Base-by-base conservation (phyloP, 2,888 invertebrate genomes). In the Caenorhabditis virilis region DNA sequence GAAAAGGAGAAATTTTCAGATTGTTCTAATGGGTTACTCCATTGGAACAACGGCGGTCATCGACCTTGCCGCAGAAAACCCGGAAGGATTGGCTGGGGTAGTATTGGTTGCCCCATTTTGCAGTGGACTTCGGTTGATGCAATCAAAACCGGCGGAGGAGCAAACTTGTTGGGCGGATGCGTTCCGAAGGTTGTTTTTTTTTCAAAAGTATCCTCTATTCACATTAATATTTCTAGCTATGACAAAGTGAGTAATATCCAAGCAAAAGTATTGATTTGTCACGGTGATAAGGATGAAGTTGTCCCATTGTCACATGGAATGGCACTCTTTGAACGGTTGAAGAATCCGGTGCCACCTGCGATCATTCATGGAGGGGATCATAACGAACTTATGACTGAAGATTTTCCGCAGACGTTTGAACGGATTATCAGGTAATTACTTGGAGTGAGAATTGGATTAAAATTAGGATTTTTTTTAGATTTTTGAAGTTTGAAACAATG, bases 51-150 rank as follows among this genome's bases (percentile, higher is more conserved):
- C 77, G 1, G 77, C 73, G 4, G 70, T 65, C 1, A 60, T 78
- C 23, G 76, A 79, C 49, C 50, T 77, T 45, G 79, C 78, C 16
- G 62, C 75, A 9, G 50, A 30, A 3, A 63, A 62, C 20, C 69
- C 69, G 1, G 61, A 60, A 2, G 57, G 51, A 1, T 55, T 73
- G 15, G 56, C 67, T 9, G 79, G 78, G 16, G 68, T 78, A 16
- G 63, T 79, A n/a, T 67, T 79, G 30, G 50, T 79, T 35, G 78
- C 79, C 6, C 77, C 79, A 13, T 78, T 79, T 58, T 70, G 74
- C 7, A 74, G 74, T 22, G 77, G 76, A 15, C 50, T 75, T 16
- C 50, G 77, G 20, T 59, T 79, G 2, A 36, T 78, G 30, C 54
- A 49, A 7, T 47, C 42, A 5, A 58, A 67, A 30, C 59, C 77